Percentiles rank a stretch among this genome's conserved stretches.
phyloP scores from a whole-genome alignment of 2,797 vertebrate genomes.

The Aldrovandia affinis region DNA sequence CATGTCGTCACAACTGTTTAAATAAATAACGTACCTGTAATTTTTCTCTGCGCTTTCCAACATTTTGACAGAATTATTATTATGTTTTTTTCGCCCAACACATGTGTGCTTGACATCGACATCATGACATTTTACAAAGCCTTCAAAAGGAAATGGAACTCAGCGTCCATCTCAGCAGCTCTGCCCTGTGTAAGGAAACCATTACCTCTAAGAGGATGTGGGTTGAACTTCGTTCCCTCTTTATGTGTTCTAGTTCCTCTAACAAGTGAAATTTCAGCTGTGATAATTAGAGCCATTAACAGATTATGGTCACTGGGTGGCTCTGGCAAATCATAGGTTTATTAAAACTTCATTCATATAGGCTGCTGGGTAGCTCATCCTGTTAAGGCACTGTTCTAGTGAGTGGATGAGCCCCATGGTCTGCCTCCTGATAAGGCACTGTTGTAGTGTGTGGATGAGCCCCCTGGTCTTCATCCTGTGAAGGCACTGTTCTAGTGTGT shows the following conservation, averaged over 20 bases:
- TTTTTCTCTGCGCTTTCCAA: constrained; percentile 36
- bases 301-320: constrained; percentile 48
- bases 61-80: constrained; percentile 33
- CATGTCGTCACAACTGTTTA: constrained; percentile 50
- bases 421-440: too few relatives aligned
- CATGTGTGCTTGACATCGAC: background rate
- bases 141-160: background rate
- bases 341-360: background rate
- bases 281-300: constrained; percentile 43
- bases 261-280: background rate
- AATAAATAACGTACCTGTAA: constrained; percentile 50
- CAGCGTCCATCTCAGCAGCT: background rate
- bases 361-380: too few relatives aligned
- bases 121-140: constrained; percentile 11
- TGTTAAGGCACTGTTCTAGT: too few relatives aligned
- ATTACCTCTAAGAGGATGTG: constrained; percentile 38
- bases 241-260: constrained; percentile 36
- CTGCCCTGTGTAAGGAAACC: constrained; percentile 34
- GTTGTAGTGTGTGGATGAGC: too few relatives aligned
- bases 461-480: too few relatives aligned
- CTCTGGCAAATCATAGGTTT: constrained; percentile 27
- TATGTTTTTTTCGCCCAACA: background rate
- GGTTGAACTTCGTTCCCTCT: constrained; percentile 25
- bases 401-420: too few relatives aligned
- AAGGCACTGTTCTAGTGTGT: too few relatives aligned